phyloP scores from a whole-genome alignment of 2,888 invertebrate species.

The Dioctria linearis region DNA sequence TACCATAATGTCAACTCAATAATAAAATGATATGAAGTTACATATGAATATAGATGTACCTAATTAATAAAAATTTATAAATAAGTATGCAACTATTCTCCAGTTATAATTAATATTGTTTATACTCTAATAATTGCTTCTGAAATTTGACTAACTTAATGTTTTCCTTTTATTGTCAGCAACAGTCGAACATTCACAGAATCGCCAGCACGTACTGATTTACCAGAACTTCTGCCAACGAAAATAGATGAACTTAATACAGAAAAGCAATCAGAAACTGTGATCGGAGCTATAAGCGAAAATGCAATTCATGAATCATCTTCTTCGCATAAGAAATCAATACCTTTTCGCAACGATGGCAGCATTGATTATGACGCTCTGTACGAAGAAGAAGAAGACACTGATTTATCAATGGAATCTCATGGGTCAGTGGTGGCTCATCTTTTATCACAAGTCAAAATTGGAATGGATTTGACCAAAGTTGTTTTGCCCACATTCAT shows the following conservation, averaged over 20 bases:
- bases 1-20: neutral
- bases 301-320: slow-evolving; percentile 56
- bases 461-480: slow-evolving; percentile 99
- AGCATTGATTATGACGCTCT: slow-evolving; percentile 88
- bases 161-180: slow-evolving; percentile 48
- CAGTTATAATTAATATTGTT: too few species aligned
- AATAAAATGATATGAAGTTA: neutral
- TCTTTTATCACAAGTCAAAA: slow-evolving; percentile 96
- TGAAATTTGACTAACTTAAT: neutral
- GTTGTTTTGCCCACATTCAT: slow-evolving; percentile 98
- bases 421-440: slow-evolving; percentile 98
- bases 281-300: slow-evolving; percentile 60
- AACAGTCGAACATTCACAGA: slow-evolving; percentile 57
- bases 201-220: slow-evolving; percentile 37
- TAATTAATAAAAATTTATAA: too few species aligned
- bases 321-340: slow-evolving; percentile 55
- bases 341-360: slow-evolving; percentile 76
- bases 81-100: too few species aligned
- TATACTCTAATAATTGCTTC: neutral
- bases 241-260: slow-evolving; percentile 15
- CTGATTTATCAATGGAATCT: slow-evolving; percentile 93
- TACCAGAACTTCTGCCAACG: slow-evolving; percentile 22
- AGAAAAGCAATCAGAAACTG: slow-evolving; percentile 61
- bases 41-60: neutral
- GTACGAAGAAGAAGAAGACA: slow-evolving; percentile 92